These are phyloP conservation scores for Trichogramma dendrolimi DNA, from an alignment of 2,888 invertebrate species.

Conservation along the genomic window DNA sequence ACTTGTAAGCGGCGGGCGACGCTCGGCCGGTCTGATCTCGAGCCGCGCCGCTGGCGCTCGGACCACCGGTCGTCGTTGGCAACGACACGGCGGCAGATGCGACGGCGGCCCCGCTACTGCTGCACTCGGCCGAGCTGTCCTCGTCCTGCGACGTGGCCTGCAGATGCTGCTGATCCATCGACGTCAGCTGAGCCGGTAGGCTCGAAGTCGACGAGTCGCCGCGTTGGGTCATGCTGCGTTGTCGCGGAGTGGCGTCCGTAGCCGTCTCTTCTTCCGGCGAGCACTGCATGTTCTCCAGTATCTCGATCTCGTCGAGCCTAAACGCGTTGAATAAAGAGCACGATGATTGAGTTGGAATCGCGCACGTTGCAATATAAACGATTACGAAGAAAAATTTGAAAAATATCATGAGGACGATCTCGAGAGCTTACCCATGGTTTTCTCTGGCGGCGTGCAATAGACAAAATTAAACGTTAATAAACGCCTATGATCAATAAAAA, in stretches of 20 bases:
- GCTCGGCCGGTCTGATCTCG: constrained; percentile 7
- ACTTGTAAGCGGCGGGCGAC: constrained; percentile 22
- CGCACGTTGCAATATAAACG: neutral
- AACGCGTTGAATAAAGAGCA: too few species aligned
- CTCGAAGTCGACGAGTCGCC: neutral
- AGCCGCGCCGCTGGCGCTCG: constrained; percentile 37
- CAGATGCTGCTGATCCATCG: neutral
- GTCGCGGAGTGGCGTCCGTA: constrained; percentile 12
- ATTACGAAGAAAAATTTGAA: neutral
- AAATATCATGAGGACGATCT: neutral
- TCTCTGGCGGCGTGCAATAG: constrained; percentile 52
- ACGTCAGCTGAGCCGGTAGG: neutral
- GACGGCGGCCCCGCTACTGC: constrained; percentile 10
- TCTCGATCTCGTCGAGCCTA: constrained; percentile 64
- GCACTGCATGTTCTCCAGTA: constrained; percentile 47
- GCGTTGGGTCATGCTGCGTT: neutral
- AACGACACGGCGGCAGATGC: constrained; percentile 9
- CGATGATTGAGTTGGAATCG: too few species aligned
- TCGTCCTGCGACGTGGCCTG: constrained; percentile 33
- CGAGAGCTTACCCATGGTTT: constrained; percentile 62
- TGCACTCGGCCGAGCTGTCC: constrained; percentile 45
- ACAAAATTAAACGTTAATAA: neutral
- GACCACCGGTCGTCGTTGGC: constrained; percentile 28
- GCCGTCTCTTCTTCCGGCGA: constrained; percentile 18
- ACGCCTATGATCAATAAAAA: neutral